These are phyloP conservation scores for Drosophila meridiana DNA, from an alignment of 2,888 invertebrate genomes.

Conservation along the genomic window DNA sequence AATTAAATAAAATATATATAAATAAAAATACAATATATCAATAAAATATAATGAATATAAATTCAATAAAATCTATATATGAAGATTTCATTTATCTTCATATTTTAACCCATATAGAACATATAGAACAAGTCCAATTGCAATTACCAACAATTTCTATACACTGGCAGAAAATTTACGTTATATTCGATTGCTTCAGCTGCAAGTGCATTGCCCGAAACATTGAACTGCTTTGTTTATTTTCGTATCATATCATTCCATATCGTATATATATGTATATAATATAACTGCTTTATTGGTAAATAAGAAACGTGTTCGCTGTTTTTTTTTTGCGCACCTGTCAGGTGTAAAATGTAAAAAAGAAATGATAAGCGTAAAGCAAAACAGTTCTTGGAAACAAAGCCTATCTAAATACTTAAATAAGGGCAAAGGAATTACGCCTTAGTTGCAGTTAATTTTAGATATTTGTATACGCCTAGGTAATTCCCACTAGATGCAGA, in stretches of 20 bases:
- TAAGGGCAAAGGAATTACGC: slow-evolving; percentile 1
- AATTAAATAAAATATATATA: not conserved
- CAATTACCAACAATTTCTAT: not conserved
- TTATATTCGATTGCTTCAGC: not conserved
- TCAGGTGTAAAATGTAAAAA: slow-evolving; percentile 32
- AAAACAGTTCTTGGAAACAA: slow-evolving; percentile 10
- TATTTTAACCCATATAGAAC: not conserved
- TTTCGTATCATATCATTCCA: slow-evolving; percentile 3
- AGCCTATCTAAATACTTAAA: slow-evolving; percentile 20
- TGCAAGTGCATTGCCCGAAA: not conserved
- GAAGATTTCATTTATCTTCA: not conserved
- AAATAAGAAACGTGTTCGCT: not conserved
- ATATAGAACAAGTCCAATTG: not conserved
- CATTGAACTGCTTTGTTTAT: not conserved
- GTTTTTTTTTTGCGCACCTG: slow-evolving; percentile 26
- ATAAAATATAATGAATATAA: not conserved
- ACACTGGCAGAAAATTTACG: not conserved
- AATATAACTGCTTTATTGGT: slow-evolving; percentile 18
- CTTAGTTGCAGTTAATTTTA: not conserved
- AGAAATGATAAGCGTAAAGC: slow-evolving; percentile 22
- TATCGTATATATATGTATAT: not conserved
- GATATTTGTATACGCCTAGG: not conserved
- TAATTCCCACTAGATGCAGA: not conserved
- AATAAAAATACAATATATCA: no score
- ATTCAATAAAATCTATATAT: no score